Base-by-base conservation (phyloP, 2,888 invertebrate species). In the Mimas tiliae region DNA sequence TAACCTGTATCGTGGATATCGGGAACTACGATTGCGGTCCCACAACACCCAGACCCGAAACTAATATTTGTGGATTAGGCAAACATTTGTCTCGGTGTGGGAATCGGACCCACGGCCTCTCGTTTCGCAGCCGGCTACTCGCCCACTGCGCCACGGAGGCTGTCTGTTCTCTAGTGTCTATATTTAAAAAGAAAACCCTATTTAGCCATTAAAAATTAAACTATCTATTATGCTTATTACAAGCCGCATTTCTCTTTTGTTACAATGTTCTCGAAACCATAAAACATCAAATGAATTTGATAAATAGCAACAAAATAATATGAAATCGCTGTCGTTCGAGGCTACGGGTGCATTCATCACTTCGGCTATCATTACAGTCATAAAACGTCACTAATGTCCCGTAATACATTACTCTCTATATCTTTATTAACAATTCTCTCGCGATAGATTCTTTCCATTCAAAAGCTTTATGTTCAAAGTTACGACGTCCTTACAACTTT, bases 371-470 rank as follows among this genome's bases (percentile, higher is more conserved):
- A 87, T 83, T 80, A 71, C 70, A 74, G 73, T 83, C 89, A 83
- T 93, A 91, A 93, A 93, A 85, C 75, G 76, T 82, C 88, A 84
- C 92, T 93, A 93, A 93, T 93, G 86, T 88, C 86, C 85, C 83
- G 79, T 92, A 91, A 90, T 91, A 89, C 87, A 86, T 87, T 77
- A 80, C 77, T 77, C 81, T 88, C 90, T 89, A 92, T 91, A 93
- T 91, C 93, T 92, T 90, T 93, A 93, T 93, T 93, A 93, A 92
- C 90, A 89, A 89, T 91, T 90, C 91, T 83, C 85, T 82, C 84
- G 81, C 85, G 86, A 89, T 91, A 88, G 89, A 90, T 90, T 89
- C 89, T 85, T 86, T 89, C 81, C 86, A 88, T 91, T 92, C 90
- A 91, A 90, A 84, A 87, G 87, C 85, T 93, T 93, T 91, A 93